These are phyloP conservation scores for Penaeus japonicus DNA, from an alignment of 1,140 invertebrate species.

Conservation along the genomic window DNA sequence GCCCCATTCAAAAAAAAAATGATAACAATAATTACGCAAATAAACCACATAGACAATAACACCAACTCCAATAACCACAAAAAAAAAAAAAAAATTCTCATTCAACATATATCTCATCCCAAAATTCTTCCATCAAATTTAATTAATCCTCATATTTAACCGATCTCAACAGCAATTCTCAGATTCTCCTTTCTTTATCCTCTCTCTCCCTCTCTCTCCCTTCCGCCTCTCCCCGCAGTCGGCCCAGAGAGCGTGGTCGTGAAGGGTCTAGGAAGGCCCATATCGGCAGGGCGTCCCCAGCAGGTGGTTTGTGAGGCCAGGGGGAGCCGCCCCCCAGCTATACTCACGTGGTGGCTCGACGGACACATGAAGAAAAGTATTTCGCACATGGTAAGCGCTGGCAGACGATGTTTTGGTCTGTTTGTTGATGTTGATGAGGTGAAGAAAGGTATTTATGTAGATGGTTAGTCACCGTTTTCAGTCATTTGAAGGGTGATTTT, in stretches of 20 bases:
- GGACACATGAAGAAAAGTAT: constrained; percentile 65
- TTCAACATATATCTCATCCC: no score
- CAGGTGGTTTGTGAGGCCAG: constrained; percentile 79
- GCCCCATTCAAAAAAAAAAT: no score
- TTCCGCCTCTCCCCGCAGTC: constrained; percentile 6
- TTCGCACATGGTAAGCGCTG: constrained; percentile 40
- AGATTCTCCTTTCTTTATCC: not conserved
- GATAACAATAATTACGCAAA: no score
- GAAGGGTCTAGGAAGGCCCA: constrained; percentile 64
- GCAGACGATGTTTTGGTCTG: no score
- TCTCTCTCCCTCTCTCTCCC: constrained; percentile 25
- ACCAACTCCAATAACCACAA: no score
- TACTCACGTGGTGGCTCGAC: constrained; percentile 82
- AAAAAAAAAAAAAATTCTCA: no score
- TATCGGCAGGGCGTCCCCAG: constrained; percentile 79
- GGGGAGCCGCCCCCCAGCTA: constrained; percentile 80
- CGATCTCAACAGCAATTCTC: not conserved
- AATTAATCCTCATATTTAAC: no score
- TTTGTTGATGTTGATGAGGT: not conserved
- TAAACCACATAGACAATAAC: no score
- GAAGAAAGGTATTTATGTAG: no score
- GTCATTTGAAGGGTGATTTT: no score
- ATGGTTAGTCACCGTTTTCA: no score
- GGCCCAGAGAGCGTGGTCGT: constrained; percentile 47
- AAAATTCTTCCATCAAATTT: no score